Evolutionary conservation across 1,140 invertebrate genomes (phyloP), one percentile per base, ranked within the genome.

Genomic region (Cyclina sinensis): DNA sequence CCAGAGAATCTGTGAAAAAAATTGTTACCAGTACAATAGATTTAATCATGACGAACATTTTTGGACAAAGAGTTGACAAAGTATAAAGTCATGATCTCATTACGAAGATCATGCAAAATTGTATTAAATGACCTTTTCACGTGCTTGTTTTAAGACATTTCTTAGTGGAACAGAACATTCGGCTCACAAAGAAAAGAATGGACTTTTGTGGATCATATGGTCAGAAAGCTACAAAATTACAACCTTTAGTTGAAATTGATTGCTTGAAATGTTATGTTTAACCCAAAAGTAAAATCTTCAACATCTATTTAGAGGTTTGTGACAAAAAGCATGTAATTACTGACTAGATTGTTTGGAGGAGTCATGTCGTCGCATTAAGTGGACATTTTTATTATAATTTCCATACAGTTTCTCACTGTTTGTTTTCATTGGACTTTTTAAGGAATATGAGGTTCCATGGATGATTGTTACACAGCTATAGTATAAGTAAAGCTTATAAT

Each of bases 211-310:
- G 24, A 57, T 57, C 65, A 70, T 1, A 39, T 70, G 27, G 32
- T 70, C 11, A 39, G 27, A 70, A 70, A 70, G 65, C 65, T 70
- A 70, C 65, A 70, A 70, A 70, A 70, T 70, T 70, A 21, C 32
- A 70, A 70, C 24, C 12, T 70, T 70, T 70, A n/a, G n/a, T n/a
- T n/a, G n/a, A n/a, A n/a, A n/a, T n/a, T n/a, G n/a, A n/a, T n/a
- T n/a, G 14, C 37, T 70, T 70, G 65, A 70, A n/a, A 30, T 14
- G 35, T 30, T 62, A 70, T 37, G 7, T 16, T 37, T 70, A 27
- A 30, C 24, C 32, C 37, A 2, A 65, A 27, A 70, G 5, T 1
- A 27, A 62, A 62, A 62, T 27, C 24, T 62, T 62, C 18, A 62
- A 62, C 57, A 27, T 62, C 5, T 62, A 62, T 27, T 70, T 70